Evolutionary conservation across 2,888 invertebrate genomes (phyloP), one percentile per base, ranked within the genome.

Genomic region (Tetrapedia diversipes): DNA sequence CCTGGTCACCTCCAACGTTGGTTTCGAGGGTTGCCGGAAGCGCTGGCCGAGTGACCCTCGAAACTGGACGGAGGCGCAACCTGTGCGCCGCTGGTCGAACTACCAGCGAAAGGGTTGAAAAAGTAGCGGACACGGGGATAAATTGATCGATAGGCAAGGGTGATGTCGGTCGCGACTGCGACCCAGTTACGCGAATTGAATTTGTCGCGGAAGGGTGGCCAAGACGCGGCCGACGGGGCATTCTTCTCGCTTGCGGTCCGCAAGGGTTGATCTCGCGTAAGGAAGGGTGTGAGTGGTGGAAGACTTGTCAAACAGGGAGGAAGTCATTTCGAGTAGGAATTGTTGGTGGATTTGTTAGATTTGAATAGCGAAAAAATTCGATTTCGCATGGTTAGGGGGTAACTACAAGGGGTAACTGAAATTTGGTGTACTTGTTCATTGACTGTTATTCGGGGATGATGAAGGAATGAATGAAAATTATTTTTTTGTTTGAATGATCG

Each of bases 11-110:
- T 3, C 1, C 3, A 51, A 11, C 6, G 19, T 11, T n/a, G n/a
- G 56, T 56, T 41, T 29, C 37, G 54, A 60, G 61, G 64, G 61
- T 34, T 70, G 51, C 66, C 54, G 67, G 72, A 74, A 70, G 75
- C 78, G 70, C 68, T 76, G 72, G 65, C 77, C 78, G 70, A 84
- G 51, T 85, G 86, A 90, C 89, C 89, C 79, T 77, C 24, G 70
- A 85, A 87, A 91, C 88, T 86, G 86, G 81, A 88, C 85, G 65
- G 89, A 87, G 89, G 91, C 90, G 91, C 90, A 83, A 91, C 85
- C 91, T 91, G 82, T 89, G 86, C 63, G 69, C 49, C 53, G 66
- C 56, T 11, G 45, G 37, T 19, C 64, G 90, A 91, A 91, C 90
- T 86, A 86, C 67, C 68, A 76, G 51, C 86, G 87, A 89, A 90